Conservation (phyloP, 2,113 vertebrate genomes). For the Tilapia sparmanii region DNA sequence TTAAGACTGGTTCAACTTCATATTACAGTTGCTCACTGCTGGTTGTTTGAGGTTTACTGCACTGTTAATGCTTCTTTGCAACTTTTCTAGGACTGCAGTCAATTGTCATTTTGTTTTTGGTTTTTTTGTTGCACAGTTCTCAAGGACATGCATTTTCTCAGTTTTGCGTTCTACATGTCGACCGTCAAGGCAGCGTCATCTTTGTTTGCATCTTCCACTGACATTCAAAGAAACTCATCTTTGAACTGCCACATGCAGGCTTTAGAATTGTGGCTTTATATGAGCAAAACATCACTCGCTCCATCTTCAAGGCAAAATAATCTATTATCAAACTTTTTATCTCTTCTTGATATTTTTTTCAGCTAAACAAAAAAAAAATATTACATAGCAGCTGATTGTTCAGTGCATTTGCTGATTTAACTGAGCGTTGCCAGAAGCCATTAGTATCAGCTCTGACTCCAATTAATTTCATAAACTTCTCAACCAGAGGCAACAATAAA, state of each 20-base stretch:
- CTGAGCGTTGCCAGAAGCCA: background rate
- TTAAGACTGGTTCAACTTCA: background rate
- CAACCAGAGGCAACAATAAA: background rate
- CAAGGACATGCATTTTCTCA: rapidly evolving
- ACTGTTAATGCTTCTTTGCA: background rate
- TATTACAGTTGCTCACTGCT: background rate
- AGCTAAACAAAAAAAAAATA: background rate
- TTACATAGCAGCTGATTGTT: background rate
- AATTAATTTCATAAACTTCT: background rate
- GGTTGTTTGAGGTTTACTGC: background rate
- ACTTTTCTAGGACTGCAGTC: background rate
- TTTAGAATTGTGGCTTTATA: background rate
- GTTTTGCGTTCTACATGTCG: background rate
- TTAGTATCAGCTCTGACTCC: background rate
- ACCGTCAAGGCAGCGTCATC: background rate
- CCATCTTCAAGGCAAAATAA: background rate
- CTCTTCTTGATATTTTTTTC: background rate
- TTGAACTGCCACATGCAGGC: background rate
- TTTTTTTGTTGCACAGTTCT: background rate
- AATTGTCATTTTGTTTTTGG: background rate
- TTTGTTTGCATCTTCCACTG: background rate
- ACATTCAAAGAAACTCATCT: background rate
- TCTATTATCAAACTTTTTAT: background rate
- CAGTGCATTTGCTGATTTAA: background rate
- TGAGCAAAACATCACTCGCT: background rate